Evolutionary conservation across 2,888 invertebrate genomes (phyloP), one percentile per base, ranked within the genome.

Genomic region (Athalia rosae): DNA sequence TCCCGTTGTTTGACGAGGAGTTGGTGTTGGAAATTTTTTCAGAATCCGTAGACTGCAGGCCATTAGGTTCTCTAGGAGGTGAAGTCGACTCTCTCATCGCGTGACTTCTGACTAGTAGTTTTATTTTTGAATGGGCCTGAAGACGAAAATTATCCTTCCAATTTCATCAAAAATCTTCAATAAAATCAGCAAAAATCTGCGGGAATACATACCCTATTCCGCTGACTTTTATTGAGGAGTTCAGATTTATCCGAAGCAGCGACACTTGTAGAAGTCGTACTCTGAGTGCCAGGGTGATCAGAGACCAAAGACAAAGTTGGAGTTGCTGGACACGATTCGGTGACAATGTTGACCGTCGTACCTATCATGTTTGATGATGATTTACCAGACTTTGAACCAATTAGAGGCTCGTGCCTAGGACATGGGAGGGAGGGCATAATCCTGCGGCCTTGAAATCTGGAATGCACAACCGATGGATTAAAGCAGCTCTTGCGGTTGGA

Each of bases 21-120:
- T 63, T 81, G 8, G 81, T 82, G 6, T 71, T 77, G 69, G 83
- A 80, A 77, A 84, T 85, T 74, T 84, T 84, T 71, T 85, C 85
- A 5, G 82, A 81, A 76, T 86, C 87, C 69, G 82, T 78, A 13
- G 80, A 80, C 53, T 79, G 78, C 81, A 86, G 84, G 80, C 87
- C 87, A 79, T 87, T 87, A 11, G 91, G 91, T 83, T 91, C 91
- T 76, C 92, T 89, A 41, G 92, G 92, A 56, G 92, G 92, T 67
- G 92, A 92, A 64, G 95, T 93, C 80, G 96, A 94, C 90, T 97
- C 97, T 87, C 96, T 93, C 92, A 97, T 95, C 81, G 97, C 98
- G 91, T 96, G 96, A 87, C 97, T 97, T 85, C 98, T 93, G 79
- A 96, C 96, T 84, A 97, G 92, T 88, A 96, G 93, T 91, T 96